Conservation (phyloP, 1,140 invertebrate species). For the Ylistrum balloti region DNA sequence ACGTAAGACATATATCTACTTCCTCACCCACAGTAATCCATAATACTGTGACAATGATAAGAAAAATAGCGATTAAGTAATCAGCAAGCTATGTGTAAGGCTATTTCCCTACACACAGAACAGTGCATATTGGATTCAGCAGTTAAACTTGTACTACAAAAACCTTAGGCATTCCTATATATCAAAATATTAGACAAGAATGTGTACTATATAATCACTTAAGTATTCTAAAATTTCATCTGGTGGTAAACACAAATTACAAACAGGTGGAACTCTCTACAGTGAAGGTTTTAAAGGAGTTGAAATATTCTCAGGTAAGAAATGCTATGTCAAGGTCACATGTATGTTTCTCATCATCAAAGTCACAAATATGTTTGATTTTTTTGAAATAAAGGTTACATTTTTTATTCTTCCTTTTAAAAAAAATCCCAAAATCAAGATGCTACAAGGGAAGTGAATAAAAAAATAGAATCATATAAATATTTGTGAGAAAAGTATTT, state of each 20-base stretch:
- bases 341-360: background rate
- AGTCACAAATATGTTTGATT: background rate
- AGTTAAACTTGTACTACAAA: background rate
- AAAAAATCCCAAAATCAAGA: background rate
- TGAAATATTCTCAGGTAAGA: background rate
- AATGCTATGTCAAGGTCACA: background rate
- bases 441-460: background rate
- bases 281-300: background rate
- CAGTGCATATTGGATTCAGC: background rate
- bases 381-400: background rate
- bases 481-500: background rate
- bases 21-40: background rate
- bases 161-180: slow-evolving; percentile 32
- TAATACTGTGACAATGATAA: background rate
- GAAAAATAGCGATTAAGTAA: background rate
- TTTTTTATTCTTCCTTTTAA: background rate
- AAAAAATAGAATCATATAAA: background rate
- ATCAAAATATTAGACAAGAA: slow-evolving; percentile 5
- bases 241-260: background rate
- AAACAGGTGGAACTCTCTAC: background rate
- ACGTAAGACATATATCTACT: background rate
- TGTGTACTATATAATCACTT: background rate
- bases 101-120: background rate
- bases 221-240: background rate
- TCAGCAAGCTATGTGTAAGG: background rate